These are phyloP conservation scores for Allacma fusca DNA, from an alignment of 2,888 invertebrate genomes.

Conservation along the genomic window DNA sequence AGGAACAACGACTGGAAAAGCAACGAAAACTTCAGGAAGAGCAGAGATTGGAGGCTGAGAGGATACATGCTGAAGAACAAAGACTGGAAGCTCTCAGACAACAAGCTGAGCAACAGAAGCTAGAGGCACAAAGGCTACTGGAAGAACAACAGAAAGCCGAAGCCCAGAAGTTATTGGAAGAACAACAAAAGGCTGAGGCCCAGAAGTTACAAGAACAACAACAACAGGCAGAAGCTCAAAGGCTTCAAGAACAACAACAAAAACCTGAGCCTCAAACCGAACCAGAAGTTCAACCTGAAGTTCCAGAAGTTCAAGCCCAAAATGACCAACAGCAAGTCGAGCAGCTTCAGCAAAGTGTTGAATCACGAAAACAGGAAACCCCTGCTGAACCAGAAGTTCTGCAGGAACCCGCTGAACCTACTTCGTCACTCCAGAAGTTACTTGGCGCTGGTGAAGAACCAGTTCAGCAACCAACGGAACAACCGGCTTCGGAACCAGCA, in stretches of 20 bases:
- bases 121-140: not conserved
- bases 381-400: too few relatives aligned
- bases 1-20: conserved; percentile 23
- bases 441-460: too few relatives aligned
- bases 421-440: too few relatives aligned
- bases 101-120: not conserved
- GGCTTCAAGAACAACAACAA: not conserved
- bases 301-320: too few relatives aligned
- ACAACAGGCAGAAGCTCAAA: conserved; percentile 6
- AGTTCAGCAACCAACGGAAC: too few relatives aligned
- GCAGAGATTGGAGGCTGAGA: conserved; percentile 8
- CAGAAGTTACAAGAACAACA: conserved; percentile 44
- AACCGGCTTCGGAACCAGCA: too few relatives aligned
- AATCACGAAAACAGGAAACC: too few relatives aligned
- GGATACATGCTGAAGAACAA: not conserved
- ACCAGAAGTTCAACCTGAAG: not conserved
- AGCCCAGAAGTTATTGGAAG: not conserved
- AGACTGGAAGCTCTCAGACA: not conserved
- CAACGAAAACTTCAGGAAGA: conserved; percentile 13
- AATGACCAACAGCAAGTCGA: too few relatives aligned
- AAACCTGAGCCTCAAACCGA: conserved; percentile 8
- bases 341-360: too few relatives aligned
- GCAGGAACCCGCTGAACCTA: too few relatives aligned
- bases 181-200: conserved; percentile 31
- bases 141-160: not conserved